Evolutionary conservation across 1,140 invertebrate species (phyloP).

Genomic region (Meloidogyne floridensis): DNA sequence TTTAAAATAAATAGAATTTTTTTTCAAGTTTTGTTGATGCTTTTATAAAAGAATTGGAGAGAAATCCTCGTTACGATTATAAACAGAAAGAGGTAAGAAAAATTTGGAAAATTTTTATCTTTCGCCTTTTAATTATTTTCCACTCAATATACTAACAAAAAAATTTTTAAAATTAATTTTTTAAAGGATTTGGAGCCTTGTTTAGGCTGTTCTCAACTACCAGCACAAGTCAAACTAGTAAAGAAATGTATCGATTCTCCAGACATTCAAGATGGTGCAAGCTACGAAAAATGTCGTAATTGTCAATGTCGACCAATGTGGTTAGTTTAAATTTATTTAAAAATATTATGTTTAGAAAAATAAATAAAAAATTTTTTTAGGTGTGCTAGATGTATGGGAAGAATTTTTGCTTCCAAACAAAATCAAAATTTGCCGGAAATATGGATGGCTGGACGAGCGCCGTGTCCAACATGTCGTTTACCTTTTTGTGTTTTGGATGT

Average conservation of each 20-base stretch:
- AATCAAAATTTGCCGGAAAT: constrained; percentile 39
- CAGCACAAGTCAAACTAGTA: constrained; percentile 28
- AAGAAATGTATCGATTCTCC: constrained; percentile 35
- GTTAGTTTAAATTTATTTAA: constrained; percentile 12
- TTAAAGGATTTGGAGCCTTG: constrained; percentile 37
- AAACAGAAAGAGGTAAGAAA: background rate
- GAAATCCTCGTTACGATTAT: constrained; percentile 23
- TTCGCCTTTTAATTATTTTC: too few species aligned
- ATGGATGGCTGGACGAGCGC: constrained; percentile 41
- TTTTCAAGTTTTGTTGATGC: constrained; percentile 38
- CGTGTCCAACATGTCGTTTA: constrained; percentile 37
- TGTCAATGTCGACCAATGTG: constrained; percentile 44
- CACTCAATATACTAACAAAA: too few species aligned
- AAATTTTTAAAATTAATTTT: background rate
- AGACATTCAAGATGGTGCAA: constrained; percentile 16
- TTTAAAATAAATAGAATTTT: background rate
- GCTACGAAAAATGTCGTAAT: constrained; percentile 31
- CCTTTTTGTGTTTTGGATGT: constrained; percentile 46
- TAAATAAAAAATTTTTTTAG: constrained; percentile 19
- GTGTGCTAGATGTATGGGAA: constrained; percentile 42
- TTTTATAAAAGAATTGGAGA: constrained; percentile 22
- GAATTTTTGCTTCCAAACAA: constrained; percentile 45
- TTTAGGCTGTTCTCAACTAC: constrained; percentile 33
- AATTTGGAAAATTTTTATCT: too few species aligned
- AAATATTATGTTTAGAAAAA: background rate